Base-by-base conservation (phyloP, 1,140 invertebrate species). In the Drosophila bocki region DNA sequence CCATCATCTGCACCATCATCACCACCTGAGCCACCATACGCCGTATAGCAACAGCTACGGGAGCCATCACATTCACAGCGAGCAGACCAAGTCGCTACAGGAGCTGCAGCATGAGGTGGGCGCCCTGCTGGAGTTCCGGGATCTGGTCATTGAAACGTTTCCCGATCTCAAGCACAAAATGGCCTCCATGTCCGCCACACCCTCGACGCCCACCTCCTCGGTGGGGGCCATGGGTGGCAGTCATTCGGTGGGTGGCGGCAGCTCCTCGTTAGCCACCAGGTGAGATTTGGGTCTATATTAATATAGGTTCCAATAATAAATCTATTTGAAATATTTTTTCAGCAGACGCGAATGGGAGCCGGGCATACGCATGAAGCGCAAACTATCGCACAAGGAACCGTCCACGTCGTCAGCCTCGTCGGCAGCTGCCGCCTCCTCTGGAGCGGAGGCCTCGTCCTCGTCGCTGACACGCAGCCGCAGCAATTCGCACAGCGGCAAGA, bases 81-180 rank as follows among this genome's bases (percentile, higher is more conserved):
- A 93, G 50, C 92, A 93, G 79, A 93, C 92, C 32, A 93, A 93
- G 70, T 93, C 92, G 67, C 79, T 93, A 80, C 92, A 93, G 95
- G 97, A 97, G 94, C 94, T 97, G 91, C 97, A 97, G 95, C 96
- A 97, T 96, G 97, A 97, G 94, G 97, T 98, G 93, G 96, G 96
- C 51, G 96, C 96, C 70, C 93, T 98, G 67, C 95, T 97, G 93
- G 97, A 97, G 93, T 98, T 98, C 93, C 96, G 97, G 93, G 96
- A 97, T 93, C 95, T 97, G 94, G 97, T 98, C 94, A 97, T 97
- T 94, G 96, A 97, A 95, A 96, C 97, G 74, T 97, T 97, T 94
- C 97, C 97, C 77, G 97, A 97, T 94, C 95, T 97, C 87, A 95
- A 96, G 90, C 95, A 95, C 83, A 97, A 97, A 94, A 95, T 97